phyloP scores from a whole-genome alignment of 2,888 invertebrate genomes.

The Ichneumon xanthorius region DNA sequence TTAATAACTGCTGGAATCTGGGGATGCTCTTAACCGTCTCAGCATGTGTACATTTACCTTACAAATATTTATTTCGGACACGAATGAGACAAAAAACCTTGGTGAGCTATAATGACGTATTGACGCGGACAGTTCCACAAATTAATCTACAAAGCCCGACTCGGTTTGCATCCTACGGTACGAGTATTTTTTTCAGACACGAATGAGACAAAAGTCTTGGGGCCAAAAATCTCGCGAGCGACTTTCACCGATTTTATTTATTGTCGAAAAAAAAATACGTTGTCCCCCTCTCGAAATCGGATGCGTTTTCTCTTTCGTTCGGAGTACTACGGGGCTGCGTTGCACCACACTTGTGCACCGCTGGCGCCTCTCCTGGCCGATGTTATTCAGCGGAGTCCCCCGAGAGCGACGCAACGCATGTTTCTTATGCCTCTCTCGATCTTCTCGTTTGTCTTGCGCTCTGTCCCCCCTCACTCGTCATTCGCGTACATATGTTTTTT shows the following conservation, averaged over 20 bases:
- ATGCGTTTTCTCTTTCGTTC: conserved; percentile 57
- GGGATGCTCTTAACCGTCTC: too few relatives aligned
- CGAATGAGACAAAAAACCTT: background rate
- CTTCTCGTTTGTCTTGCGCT: conserved; percentile 18
- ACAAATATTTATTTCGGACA: too few relatives aligned
- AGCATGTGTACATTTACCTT: too few relatives aligned
- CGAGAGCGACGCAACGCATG: conserved; percentile 18
- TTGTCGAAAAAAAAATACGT: conserved; percentile 16
- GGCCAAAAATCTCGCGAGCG: conserved; percentile 22
- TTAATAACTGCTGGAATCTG: too few relatives aligned
- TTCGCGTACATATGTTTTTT: conserved; percentile 59
- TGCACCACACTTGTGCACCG: conserved; percentile 11
- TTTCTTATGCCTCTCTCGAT: conserved; percentile 21
- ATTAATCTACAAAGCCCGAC: background rate
- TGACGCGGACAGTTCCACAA: background rate
- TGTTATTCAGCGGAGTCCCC: conserved; percentile 29
- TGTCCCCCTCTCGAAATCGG: conserved; percentile 30
- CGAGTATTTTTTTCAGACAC: too few relatives aligned
- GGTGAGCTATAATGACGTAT: background rate
- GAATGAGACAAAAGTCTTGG: background rate
- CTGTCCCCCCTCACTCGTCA: conserved; percentile 31
- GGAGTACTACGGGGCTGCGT: conserved; percentile 20
- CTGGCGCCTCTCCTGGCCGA: conserved; percentile 47
- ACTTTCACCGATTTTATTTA: conserved; percentile 66
- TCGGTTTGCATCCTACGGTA: background rate